phyloP scores from a whole-genome alignment of 2,888 invertebrate genomes.

The Lysandra coridon region DNA sequence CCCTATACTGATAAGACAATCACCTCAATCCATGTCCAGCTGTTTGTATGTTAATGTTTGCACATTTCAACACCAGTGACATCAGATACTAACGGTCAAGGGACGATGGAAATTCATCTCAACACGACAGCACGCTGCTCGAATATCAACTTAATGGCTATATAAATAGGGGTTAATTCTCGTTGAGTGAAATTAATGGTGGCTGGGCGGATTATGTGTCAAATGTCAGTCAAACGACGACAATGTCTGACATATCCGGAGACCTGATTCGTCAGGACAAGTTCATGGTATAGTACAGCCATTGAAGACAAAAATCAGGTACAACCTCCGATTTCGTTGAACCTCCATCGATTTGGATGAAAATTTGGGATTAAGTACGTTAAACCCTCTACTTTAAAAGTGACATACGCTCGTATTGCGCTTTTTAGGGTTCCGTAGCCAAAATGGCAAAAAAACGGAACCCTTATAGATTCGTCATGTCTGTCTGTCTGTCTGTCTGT shows the following conservation, averaged over 20 bases:
- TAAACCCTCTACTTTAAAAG: no score
- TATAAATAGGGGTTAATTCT: neutral
- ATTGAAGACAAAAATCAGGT: no score
- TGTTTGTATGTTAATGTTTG: constrained; percentile 32
- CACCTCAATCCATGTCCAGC: neutral
- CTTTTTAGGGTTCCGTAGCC: no score
- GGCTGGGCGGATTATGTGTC: neutral
- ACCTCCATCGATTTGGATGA: no score
- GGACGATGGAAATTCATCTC: constrained; percentile 22
- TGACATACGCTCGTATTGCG: no score
- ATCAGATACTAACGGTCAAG: constrained; percentile 36
- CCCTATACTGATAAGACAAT: neutral
- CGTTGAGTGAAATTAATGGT: neutral
- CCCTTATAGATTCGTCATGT: no score
- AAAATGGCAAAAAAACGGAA: no score
- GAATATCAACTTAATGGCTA: neutral
- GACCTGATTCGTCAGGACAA: constrained; percentile 6
- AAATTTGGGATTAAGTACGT: no score
- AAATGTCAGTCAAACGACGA: constrained; percentile 14
- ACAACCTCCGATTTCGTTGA: no score
- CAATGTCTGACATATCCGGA: neutral
- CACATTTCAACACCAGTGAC: constrained; percentile 34
- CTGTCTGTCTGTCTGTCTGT: no score
- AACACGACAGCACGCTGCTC: neutral
- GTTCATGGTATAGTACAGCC: no score